Conservation (phyloP, 2,113 vertebrate species). For the Cavia porcellus region DNA sequence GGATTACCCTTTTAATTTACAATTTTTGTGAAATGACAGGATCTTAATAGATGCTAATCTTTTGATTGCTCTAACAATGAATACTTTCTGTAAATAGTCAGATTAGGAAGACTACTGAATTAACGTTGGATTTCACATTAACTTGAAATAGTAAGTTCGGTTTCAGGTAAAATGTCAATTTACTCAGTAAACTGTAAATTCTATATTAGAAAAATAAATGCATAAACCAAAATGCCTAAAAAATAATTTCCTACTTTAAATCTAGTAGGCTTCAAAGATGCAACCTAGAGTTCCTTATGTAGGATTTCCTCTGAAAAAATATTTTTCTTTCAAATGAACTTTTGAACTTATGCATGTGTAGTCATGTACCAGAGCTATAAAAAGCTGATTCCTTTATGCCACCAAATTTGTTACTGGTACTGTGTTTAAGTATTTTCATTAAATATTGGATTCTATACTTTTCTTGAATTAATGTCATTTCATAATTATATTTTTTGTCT, state of each 20-base stretch:
- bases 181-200: neutral
- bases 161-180: neutral
- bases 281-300: neutral
- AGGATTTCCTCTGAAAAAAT: neutral
- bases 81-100: constrained; percentile 29
- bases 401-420: rapidly evolving
- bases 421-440: neutral
- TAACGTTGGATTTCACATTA: neutral
- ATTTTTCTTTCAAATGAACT: neutral
- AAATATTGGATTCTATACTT: neutral
- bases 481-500: neutral
- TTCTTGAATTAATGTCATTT: neutral
- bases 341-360: neutral
- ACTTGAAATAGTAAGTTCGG: constrained; percentile 21
- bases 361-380: neutral
- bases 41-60: neutral
- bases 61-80: neutral
- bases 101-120: neutral
- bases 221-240: neutral
- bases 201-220: neutral
- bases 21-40: neutral
- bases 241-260: neutral
- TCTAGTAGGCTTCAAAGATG: neutral
- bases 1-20: neutral
- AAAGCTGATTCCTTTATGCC: neutral